Base-by-base conservation (phyloP, 2,797 vertebrate genomes). In the Otolemur crassicaudatus region DNA sequence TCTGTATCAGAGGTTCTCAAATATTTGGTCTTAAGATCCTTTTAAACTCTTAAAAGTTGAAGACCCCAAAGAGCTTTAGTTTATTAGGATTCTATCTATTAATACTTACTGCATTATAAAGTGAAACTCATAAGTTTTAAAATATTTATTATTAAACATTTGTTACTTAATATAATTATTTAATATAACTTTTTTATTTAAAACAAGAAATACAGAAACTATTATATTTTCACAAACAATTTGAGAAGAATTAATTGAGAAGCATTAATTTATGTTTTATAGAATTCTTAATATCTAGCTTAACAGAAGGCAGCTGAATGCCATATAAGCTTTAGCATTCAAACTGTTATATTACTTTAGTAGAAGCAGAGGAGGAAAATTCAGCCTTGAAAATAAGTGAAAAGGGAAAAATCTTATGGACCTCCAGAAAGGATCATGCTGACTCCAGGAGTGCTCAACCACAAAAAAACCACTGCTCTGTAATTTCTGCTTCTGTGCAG, bases 21-120 rank as follows among this genome's bases (percentile, higher is more conserved):
- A 69, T 87, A 9, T 80, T 89, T 95, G 9, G 7, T 84, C 10
- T 40, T 83, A 76, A 72, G n/a, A 34, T 1, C 0, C 40, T 60
- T 87, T 94, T 40, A 67, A 93, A 87, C 19, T 94, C 65, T 90
- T 94, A 80, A 95, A 92, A 77, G 83, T 20, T 69, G 9, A 87
- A 69, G 46, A 87, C 8, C 22, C 2, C 13, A 58, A 67, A 72
- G 17, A 72, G 1, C 4, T 77, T 93, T 77, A 83, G 25, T 75
- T 94, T 69, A 61, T 69, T 2, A 56, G 29, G 27, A 46, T 73
- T 80, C 11, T 72, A 75, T 12, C 25, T 92, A 82, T 53, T 56
- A 22, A 77, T 40, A 31, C 20, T 69, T 49, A 79, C 40, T 53
- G 2, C 46, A 31, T 85, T 46, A 73, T 25, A 96, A 85, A 94